A percentile compares a stretch with the other conserved stretches of the same genome.
Conservation (phyloP, 2,797 vertebrate genomes). For the Carapus acus region DNA sequence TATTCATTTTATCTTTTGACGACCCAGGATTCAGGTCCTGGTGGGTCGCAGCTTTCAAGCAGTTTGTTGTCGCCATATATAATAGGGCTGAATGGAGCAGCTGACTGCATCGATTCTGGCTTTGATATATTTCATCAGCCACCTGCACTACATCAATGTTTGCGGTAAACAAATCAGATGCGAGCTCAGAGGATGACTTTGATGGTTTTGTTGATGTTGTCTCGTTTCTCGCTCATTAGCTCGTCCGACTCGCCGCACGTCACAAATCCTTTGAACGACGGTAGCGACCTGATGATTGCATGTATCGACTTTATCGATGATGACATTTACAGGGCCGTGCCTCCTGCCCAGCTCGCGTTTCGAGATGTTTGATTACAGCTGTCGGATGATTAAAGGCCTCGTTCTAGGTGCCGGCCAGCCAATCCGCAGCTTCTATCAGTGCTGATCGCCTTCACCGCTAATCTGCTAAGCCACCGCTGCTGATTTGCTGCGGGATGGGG, state of each 20-base stretch:
- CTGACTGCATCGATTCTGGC: too few relatives aligned
- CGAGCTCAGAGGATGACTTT: too few relatives aligned
- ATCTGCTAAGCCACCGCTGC: constrained; percentile 63
- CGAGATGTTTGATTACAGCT: constrained; percentile 17
- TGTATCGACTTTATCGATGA: background rate
- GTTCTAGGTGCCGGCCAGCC: constrained; percentile 24
- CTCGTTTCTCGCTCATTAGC: too few relatives aligned
- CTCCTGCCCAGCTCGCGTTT: constrained; percentile 20
- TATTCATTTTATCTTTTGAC: too few relatives aligned
- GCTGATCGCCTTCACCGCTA: constrained; percentile 58
- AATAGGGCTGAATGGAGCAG: too few relatives aligned
- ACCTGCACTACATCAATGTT: too few relatives aligned
- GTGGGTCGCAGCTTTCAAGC: too few relatives aligned
- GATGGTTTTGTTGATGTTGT: background rate
- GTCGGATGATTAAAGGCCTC: constrained; percentile 27
- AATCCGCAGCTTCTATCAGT: constrained; percentile 47
- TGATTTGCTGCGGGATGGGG: constrained; percentile 46
- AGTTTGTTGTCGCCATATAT: too few relatives aligned
- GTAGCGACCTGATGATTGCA: constrained; percentile 4
- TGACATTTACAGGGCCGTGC: constrained; percentile 13
- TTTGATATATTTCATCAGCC: too few relatives aligned
- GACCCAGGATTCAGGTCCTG: too few relatives aligned
- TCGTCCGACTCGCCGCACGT: background rate
- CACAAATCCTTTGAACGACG: background rate
- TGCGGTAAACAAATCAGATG: too few relatives aligned